Base-by-base conservation (phyloP, 2,888 invertebrate species). In the Serrognathus titanus region DNA sequence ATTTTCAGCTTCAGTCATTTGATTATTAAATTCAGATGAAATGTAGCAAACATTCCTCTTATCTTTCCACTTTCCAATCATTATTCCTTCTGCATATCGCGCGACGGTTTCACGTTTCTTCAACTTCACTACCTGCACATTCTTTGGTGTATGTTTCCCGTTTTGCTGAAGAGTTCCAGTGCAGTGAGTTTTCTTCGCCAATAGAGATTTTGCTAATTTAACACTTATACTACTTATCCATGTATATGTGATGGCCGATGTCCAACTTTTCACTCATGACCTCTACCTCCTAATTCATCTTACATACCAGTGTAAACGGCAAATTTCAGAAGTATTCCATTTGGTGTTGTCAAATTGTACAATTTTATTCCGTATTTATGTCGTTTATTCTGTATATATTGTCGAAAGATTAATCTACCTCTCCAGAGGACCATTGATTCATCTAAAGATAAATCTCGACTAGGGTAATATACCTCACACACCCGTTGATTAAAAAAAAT, bases 321-420 rank as follows among this genome's bases (percentile, higher is more conserved):
- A 48, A 65, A 53, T 55, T 66, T 67, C 47, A 63, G 39, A 40
- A 67, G 50, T 8, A 63, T 51, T 2, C 63, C 67, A 47, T 59
- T 43, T 12, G 63, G 57, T 38, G 65, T 63, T 20, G 61, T 55
- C 43, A 68, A 50, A 12, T 62, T 51, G 52, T 68, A 71, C 11
- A 70, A 54, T 62, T n/a, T n/a, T n/a, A n/a, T n/a, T n/a, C n/a
- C n/a, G n/a, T n/a, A n/a, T n/a, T n/a, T n/a, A n/a, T n/a, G n/a
- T n/a, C n/a, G n/a, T 69, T 69, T 2, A 68, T 60, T 3, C 66
- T 70, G 58, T 67, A 68, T 53, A 69, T 68, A 5, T 64, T 57
- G 53, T 37, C 9, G n/a, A n/a, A 70, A 69, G 5, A 39, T 7
- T 1, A 70, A 55, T 38, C 69, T 41, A 8, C 69, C 67, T 46